Base-by-base conservation (phyloP, 2,888 invertebrate species). In the Lasioglossum calceatum region DNA sequence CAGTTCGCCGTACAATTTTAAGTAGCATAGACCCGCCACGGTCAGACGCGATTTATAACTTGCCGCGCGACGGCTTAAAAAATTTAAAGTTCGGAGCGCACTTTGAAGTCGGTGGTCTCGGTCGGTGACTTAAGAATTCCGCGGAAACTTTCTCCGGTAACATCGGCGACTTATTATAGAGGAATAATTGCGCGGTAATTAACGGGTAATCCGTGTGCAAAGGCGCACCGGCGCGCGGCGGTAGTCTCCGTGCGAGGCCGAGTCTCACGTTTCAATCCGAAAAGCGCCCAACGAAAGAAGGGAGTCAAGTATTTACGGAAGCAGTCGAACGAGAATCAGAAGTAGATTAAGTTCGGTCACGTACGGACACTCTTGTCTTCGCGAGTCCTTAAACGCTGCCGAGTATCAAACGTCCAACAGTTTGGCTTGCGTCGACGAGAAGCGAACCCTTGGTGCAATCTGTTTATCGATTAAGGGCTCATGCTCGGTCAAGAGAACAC, bases 151-250 rank as follows among this genome's bases (percentile, higher is more conserved):
- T 47, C 19, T 16, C n/a, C 14, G 12, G 73, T 27, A 44, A 50
- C 44, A 74, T 82, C 75, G 73, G 10, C 19, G 14, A 23, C 76
- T 84, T 81, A 81, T 79, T 86, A 80, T 58, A 74, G 75, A 32
- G 71, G 86, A 81, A 87, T 87, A 87, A 87, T 87, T 84, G 77
- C 73, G 23, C 70, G 71, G 72, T 81, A 87, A 87, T 87, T 86
- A 84, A 73, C 70, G 10, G 54, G 58, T 47, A 86, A 84, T 81
- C 58, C 77, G 61, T 77, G 86, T 71, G 86, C 80, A 23, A 77
- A 71, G 81, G 44, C 81, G 64, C n/a, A 64, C 32, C 36, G 54
- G 2, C 16, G 2, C 16, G 47, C 47, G 47, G 16, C 42, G 58
- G 70, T 80, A 70, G 78, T 67, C 44, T 32, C 27, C 32, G n/a